A percentile compares a stretch with the other conserved stretches of the same genome.
Evolutionary conservation across 2,113 vertebrate genomes (phyloP).

Genomic region (Serilophus lunatus): DNA sequence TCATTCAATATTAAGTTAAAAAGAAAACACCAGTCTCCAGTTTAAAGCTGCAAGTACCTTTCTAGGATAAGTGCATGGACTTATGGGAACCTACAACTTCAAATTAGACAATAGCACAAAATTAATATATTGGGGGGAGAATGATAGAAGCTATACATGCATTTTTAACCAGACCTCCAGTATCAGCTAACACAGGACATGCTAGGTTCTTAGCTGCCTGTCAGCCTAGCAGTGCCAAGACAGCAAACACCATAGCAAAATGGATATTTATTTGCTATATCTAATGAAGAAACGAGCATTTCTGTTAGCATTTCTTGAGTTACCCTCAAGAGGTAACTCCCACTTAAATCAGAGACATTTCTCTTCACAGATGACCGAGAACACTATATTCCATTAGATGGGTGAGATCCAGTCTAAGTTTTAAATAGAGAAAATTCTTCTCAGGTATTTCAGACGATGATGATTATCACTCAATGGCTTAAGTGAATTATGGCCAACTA

Average conservation of each 20-base stretch:
- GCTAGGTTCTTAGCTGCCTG: neutral
- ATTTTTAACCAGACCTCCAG: neutral
- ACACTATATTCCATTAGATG: neutral
- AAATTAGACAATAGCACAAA: neutral
- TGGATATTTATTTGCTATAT: neutral
- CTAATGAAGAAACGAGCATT: neutral
- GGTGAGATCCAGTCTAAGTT: neutral
- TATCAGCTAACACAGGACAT: neutral
- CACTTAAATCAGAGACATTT: neutral
- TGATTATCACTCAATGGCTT: neutral
- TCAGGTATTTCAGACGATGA: neutral
- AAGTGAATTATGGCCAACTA: neutral
- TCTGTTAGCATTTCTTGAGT: neutral
- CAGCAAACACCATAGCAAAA: neutral
- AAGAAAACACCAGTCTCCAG: neutral
- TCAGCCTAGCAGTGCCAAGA: neutral
- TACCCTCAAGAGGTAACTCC: neutral
- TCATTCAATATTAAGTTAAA: neutral
- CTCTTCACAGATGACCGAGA: neutral
- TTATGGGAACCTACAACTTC: neutral
- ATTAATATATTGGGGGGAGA: neutral
- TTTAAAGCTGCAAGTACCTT: neutral
- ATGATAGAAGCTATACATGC: neutral
- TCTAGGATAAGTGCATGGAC: neutral
- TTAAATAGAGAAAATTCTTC: neutral